phyloP scores from a whole-genome alignment of 2,113 vertebrate species.

The Calyptomena viridis region DNA sequence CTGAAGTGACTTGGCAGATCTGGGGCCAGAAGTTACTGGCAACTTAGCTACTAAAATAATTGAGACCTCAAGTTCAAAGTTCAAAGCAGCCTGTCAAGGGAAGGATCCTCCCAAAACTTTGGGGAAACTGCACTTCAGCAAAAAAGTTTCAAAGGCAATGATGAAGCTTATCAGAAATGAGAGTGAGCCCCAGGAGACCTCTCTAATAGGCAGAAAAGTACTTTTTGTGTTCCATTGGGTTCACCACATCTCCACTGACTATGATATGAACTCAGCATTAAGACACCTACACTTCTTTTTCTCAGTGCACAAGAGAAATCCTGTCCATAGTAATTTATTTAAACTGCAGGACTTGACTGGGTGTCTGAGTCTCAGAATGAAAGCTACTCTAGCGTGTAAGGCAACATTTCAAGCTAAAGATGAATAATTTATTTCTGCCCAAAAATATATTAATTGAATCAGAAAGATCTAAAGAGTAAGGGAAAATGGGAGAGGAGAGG shows the following conservation, averaged over 20 bases:
- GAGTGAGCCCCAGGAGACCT: not conserved
- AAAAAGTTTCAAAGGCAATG: not conserved
- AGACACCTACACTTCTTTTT: not conserved
- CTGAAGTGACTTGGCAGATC: not conserved
- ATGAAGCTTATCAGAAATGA: not conserved
- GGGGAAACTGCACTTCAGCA: not conserved
- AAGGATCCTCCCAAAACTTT: not conserved
- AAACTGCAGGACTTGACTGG: not conserved
- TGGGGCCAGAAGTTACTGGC: not conserved
- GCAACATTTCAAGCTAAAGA: not conserved
- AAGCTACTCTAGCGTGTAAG: not conserved
- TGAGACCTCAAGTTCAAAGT: not conserved
- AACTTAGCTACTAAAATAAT: not conserved
- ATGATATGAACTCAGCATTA: not conserved
- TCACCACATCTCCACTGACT: not conserved
- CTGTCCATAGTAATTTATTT: not conserved
- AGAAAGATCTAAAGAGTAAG: not conserved
- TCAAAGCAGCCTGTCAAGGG: not conserved
- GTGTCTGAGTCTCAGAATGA: not conserved
- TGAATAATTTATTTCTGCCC: not conserved
- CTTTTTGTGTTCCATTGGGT: not conserved
- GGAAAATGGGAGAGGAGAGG: not conserved
- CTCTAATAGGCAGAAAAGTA: not conserved
- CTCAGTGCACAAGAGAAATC: not conserved
- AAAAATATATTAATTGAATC: not conserved